Base-by-base conservation (phyloP, 2,888 invertebrate species). In the Aphidoletes aphidimyza region DNA sequence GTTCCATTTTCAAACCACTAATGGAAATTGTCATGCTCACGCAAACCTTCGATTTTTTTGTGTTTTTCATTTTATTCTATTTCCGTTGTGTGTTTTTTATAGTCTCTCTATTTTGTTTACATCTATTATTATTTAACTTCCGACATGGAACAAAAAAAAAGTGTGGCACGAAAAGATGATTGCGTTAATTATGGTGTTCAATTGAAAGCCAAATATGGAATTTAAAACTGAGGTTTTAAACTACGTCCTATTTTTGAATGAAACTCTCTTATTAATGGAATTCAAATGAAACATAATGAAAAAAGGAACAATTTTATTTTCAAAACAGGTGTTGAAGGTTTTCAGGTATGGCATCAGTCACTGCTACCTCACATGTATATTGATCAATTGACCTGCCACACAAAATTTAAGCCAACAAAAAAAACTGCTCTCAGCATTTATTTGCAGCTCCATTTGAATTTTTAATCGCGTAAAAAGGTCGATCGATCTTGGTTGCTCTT, bases 11-110 rank as follows among this genome's bases (percentile, higher is more conserved):
- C 47, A 47, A 14, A 11, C 19, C 47, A 11, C 19, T 17, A 54
- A 54, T 11, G 22, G 54, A 54, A 26, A 54, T 54, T n/a, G 69
- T 69, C 69, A 69, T 14, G 5, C 69, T 69, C 26, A 69, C 69
- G 34, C 69, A 69, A 69, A 69, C 17, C 47, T 19, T 69, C n/a
- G 69, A 1, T 54, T n/a, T n/a, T n/a, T n/a, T n/a, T n/a, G n/a
- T 54, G n/a, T n/a, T 54, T 54, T 54, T 54, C n/a, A 47, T 17
- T 47, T 47, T 47, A n/a, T n/a, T n/a, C n/a, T n/a, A n/a, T n/a
- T n/a, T n/a, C n/a, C n/a, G n/a, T n/a, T n/a, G n/a, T n/a, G n/a
- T n/a, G n/a, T 47, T 47, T 47, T 47, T 47, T 47, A 9, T 22
- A 26, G 22, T 5, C 2, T n/a, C 22, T 26, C 22, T 8, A 47